These are phyloP conservation scores for Remorina albescens DNA, from an alignment of 2,797 vertebrate genomes.

Conservation along the genomic window DNA sequence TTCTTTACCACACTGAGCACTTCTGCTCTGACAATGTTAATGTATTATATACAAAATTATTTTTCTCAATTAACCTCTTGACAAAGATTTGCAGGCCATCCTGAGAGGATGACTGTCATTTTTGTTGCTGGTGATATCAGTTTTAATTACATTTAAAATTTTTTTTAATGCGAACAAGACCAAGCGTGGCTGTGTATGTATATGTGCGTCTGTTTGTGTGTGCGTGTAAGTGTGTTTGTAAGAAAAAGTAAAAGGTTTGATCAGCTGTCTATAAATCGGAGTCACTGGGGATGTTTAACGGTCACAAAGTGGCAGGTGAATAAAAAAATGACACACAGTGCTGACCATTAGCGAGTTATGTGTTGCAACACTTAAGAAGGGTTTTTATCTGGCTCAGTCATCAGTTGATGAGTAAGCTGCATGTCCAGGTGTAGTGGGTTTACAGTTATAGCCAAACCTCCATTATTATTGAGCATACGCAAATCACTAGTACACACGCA, in stretches of 20 bases:
- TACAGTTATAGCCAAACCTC: constrained; percentile 83
- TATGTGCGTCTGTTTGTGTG: background rate
- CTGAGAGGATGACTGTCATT: background rate
- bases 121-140: background rate
- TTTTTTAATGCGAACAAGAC: too few species aligned
- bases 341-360: constrained; percentile 39
- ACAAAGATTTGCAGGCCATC: background rate
- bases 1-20: background rate
- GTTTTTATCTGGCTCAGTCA: background rate
- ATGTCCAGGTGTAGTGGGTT: constrained; percentile 81
- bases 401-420: constrained; percentile 49
- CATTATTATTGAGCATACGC: constrained; percentile 76
- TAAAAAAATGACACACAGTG: constrained; percentile 15
- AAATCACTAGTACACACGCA: constrained; percentile 78
- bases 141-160: background rate
- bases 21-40: background rate
- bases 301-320: constrained; percentile 57
- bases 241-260: constrained; percentile 25
- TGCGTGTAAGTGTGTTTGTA: too few species aligned
- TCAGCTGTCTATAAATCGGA: constrained; percentile 8
- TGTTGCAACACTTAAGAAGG: constrained; percentile 13
- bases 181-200: background rate
- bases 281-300: constrained; percentile 49
- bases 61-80: background rate
- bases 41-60: background rate